A percentile compares a stretch with the other conserved stretches of the same genome.
These are phyloP conservation scores for Pachyseris speciosa DNA, from an alignment of 64 coral and sea anemone genomes.

Conservation along the genomic window DNA sequence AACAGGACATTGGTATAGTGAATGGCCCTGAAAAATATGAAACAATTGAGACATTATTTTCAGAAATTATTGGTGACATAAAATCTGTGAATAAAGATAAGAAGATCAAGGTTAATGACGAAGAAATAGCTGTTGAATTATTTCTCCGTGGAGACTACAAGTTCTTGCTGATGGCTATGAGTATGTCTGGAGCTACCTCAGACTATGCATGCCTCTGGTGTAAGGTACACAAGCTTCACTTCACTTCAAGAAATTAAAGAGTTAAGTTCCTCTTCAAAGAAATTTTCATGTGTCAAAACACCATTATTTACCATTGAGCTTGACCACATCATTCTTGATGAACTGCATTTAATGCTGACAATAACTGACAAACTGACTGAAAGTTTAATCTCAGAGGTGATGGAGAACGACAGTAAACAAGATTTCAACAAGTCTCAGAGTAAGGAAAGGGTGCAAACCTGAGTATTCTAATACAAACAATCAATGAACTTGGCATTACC, in stretches of 20 bases:
- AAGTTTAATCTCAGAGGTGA: constrained; percentile 74
- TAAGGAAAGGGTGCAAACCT: constrained; percentile 43
- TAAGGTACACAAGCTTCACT: constrained; percentile 19
- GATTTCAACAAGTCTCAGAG: constrained; percentile 34
- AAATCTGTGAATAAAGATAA: constrained; percentile 3
- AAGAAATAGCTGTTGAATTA: not conserved
- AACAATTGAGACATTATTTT: constrained; percentile 37
- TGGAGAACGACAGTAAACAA: constrained; percentile 66
- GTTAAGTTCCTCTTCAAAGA: not conserved
- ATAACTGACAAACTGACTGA: constrained; percentile 62
- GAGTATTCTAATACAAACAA: constrained; percentile 15
- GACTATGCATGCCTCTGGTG: constrained; percentile 31
- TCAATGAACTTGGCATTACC: constrained; percentile 51
- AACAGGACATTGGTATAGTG: constrained; percentile 67
- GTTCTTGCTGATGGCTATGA: constrained; percentile 8
- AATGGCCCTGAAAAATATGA: too few species aligned
- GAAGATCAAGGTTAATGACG: constrained; percentile 2
- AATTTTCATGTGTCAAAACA: constrained; percentile 51
- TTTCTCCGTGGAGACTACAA: constrained; percentile 48
- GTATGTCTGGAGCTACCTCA: not conserved
- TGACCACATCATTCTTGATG: constrained; percentile 79
- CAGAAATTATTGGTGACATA: constrained; percentile 13
- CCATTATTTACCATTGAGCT: constrained; percentile 77
- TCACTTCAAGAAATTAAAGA: constrained; percentile 36
- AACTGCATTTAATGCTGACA: constrained; percentile 79